Percentiles rank a stretch among this genome's conserved stretches.
Evolutionary conservation across 2,797 vertebrate genomes (phyloP).

Genomic region (Coilia nasus): DNA sequence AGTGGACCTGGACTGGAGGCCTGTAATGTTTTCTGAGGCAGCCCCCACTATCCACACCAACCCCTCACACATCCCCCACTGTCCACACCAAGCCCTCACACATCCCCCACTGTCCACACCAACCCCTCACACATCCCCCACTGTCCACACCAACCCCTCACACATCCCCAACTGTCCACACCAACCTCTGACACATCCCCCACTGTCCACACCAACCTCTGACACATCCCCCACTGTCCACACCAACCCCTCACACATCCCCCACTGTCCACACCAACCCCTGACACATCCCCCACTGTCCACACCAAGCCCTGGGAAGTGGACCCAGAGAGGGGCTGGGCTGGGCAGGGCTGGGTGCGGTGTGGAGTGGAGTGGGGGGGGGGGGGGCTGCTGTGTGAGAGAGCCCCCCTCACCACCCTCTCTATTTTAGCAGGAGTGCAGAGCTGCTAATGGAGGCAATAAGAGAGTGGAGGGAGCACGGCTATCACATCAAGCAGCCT

Average conservation of each 20-base stretch:
- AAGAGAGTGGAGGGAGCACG: conserved; percentile 26
- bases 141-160: no score
- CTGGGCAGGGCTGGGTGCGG: no score
- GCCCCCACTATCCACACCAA: no score
- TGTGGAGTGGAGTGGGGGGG: background rate
- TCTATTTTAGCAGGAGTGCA: conserved; percentile 22
- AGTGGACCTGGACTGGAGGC: no score
- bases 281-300: background rate
- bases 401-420: conserved; percentile 19
- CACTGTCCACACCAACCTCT: no score
- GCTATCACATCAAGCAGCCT: conserved; percentile 30
- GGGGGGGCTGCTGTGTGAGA: background rate
- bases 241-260: no score
- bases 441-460: conserved; percentile 37
- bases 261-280: background rate
- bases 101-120: background rate
- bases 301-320: background rate
- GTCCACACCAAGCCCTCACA: background rate
- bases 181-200: no score
- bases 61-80: no score
- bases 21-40: no score
- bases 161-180: no score
- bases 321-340: background rate
- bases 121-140: no score
- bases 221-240: no score